A percentile compares a stretch with the other conserved stretches of the same genome.
phyloP scores from a whole-genome alignment of 2,113 vertebrate genomes.

The Epinephelus fuscoguttatus region DNA sequence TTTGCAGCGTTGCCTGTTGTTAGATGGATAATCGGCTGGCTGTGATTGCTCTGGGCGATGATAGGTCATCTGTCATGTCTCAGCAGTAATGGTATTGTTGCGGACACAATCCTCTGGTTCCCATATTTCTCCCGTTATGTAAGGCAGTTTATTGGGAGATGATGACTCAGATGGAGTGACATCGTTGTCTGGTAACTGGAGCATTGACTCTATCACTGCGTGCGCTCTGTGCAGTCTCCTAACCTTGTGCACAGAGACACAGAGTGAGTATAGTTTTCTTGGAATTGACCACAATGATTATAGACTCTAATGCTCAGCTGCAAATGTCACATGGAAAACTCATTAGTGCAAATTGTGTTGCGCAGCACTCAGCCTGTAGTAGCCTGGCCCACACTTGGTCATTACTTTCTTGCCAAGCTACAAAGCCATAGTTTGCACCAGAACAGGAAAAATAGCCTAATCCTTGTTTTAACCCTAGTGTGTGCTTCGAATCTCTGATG shows the following conservation, averaged over 20 bases:
- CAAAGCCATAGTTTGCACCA: conserved; percentile 8
- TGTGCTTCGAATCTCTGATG: not conserved
- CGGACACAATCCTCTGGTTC: conserved; percentile 39
- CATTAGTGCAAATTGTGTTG: conserved; percentile 63
- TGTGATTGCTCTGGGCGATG: conserved; percentile 36
- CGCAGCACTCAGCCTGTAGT: conserved; percentile 43
- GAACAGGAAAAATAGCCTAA: conserved; percentile 6
- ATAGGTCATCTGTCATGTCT: conserved; percentile 49
- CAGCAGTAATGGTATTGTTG: conserved; percentile 49
- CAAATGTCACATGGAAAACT: conserved; percentile 76
- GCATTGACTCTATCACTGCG: conserved; percentile 44
- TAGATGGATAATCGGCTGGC: conserved; percentile 35
- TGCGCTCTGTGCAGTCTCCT: conserved; percentile 21
- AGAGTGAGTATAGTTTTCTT: conserved; percentile 47
- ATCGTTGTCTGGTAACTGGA: conserved; percentile 63
- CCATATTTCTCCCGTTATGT: conserved; percentile 67
- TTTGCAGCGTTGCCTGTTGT: conserved; percentile 34
- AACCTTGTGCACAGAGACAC: conserved; percentile 28
- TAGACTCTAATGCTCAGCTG: conserved; percentile 60
- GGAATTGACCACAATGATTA: conserved; percentile 61
- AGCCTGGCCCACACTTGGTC: conserved; percentile 17
- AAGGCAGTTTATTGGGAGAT: conserved; percentile 67
- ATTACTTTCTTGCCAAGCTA: conserved; percentile 36
- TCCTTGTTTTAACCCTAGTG: not conserved
- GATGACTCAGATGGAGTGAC: conserved; percentile 74